Evolutionary conservation across 1,140 invertebrate genomes (phyloP), one percentile per base, ranked within the genome.

Genomic region (Harlomillsia oculata): DNA sequence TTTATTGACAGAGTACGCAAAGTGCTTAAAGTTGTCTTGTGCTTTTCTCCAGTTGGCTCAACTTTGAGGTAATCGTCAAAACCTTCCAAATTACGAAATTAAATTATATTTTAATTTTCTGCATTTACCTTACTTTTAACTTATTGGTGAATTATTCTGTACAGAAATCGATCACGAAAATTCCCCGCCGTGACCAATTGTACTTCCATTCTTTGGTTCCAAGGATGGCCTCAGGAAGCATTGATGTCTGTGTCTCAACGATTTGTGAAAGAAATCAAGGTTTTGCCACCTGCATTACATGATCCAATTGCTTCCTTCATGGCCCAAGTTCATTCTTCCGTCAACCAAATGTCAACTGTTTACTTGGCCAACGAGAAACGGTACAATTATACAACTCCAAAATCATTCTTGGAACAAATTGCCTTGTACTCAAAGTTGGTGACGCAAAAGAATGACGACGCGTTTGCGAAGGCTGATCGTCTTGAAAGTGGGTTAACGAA

Each of bases 151-250:
- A n/a, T n/a, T n/a, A n/a, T n/a, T n/a, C n/a, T n/a, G n/a, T n/a
- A n/a, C n/a, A n/a, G 92, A 67, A 84, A 95, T 30, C 78, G 93
- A 66, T 87, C 89, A 32, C 78, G 93, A 62, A 94, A 96, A 75
- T 97, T 97, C 72, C 94, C 93, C 16, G 91, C 92, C 41, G 80
- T 97, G 36, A 89, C 92, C 59, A 97, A 94, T 72, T 91, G 88
- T 68, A 95, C 92, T 13, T 83, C 84, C 51, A 93, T 96, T 58
- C 93, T 96, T 72, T 97, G 93, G 93, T 97, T 97, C 71, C 91
- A 97, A 69, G 90, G 95, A 76, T 97, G 94, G 94, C 93, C 93
- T 16, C 87, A 94, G 75, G 89, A 96, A 73, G 90, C 90, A 25
- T 72, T 94, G n/a, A 82, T 91, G 43, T 91, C 89, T 23, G 94